Evolutionary conservation across 2,113 vertebrate species (phyloP), one percentile per base, ranked within the genome.

Genomic region (Mustela lutreola): DNA sequence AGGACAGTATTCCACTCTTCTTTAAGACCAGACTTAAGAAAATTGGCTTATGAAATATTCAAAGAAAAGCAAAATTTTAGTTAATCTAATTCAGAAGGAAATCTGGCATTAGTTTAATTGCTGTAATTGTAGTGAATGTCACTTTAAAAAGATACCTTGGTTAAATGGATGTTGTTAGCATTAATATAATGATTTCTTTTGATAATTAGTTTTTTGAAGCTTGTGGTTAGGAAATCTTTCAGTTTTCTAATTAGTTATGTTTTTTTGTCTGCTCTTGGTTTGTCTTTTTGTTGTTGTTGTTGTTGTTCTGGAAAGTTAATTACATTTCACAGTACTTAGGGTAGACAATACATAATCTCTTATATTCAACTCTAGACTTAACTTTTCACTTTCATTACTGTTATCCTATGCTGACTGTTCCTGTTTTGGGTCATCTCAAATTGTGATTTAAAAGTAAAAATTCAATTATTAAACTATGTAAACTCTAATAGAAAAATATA

Each of bases 151-250:
- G 62, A 96, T 92, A 42, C 65, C 73, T 97, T 0, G 0, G 78
- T 93, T 97, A 88, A 94, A 78, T 45, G 60, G 56, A 50, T 86
- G 71, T 80, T 73, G 88, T 81, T 75, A 96, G 83, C 91, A 87
- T 96, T 95, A 96, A 97, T 95, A 93, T 78, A 95, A 89, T 96
- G 78, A 94, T 98, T 97, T 92, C 33, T 62, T 81, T 95, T 95
- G 95, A 92, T 81, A 95, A 98, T 98, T 97, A 97, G 97, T 82
- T 53, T 96, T 92, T 79, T 95, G 93, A 98, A 98, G 58, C 11
- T n/a, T 94, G 33, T 63, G 82, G 82, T 93, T 89, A 94, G 79
- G 92, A 98, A 95, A 98, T 92, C 91, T 89, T 70, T 73, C 86
- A 67, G 22, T 95, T 97, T 94, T 97, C 89, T 97, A 97, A 94